Base-by-base conservation (phyloP, 2,888 invertebrate genomes). In the Megastigmus dorsalis region DNA sequence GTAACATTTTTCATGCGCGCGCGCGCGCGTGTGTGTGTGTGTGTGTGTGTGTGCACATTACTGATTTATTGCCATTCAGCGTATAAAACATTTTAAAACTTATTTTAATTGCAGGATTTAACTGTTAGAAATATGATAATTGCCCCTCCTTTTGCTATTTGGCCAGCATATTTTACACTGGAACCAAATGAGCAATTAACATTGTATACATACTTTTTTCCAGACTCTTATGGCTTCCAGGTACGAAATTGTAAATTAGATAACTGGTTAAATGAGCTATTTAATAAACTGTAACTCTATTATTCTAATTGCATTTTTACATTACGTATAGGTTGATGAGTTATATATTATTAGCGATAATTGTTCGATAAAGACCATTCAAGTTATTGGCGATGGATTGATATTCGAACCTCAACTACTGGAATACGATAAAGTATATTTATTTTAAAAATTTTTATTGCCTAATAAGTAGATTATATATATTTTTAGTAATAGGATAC, bases 341-440 rank as follows among this genome's bases (percentile, higher is more conserved):
- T 74, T 89, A 10, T 86, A 84, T 67, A 71, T 89, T 20, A 78
- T 89, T 13, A 88, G 89, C 67, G 86, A 89, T 77, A 90, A 89
- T 79, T 86, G 86, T 54, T 82, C 86, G 0, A 81, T 85, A 30
- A 79, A 87, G 66, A 81, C 84, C 54, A 79, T 88, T 2, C 89
- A 89, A 75, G 78, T 90, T 41, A 81, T 89, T 23, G 90, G 89
- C 1, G 89, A 90, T 77, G 89, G 88, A 15, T 70, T 89, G 1
- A 77, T 84, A 36, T 89, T 88, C 75, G 83, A 87, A 20, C 79
- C 80, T 18, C 38, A 52, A 3, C 9, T 50, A 9, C 26, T 76
- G 2, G 36, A 38, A 28, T 66, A 69, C 20, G 67, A 74, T 38
- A 66, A 55, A 57, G 74, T 76, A 76, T 15, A 36, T 18, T 48